Conservation (phyloP, 2,888 invertebrate genomes). For the Gastrophysa polygoni region DNA sequence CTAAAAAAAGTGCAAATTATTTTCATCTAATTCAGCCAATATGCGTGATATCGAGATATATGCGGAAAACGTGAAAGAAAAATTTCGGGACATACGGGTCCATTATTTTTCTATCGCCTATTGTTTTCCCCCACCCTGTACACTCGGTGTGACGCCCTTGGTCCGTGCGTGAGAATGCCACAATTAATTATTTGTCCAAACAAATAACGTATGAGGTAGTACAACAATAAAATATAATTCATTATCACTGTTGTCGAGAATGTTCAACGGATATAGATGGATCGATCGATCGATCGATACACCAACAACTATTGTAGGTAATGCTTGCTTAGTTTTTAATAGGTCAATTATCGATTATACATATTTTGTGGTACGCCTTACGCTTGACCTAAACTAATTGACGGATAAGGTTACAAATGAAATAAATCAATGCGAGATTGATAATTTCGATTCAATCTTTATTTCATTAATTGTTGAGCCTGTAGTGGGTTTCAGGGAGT, state of each 20-base stretch:
- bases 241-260: neutral
- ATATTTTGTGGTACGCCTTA: slow-evolving; percentile 5
- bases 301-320: slow-evolving; percentile 4
- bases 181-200: slow-evolving; percentile 7
- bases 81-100: too few relatives aligned
- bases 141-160: neutral
- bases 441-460: neutral
- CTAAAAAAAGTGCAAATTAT: too few relatives aligned
- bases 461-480: neutral
- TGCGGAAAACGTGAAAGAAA: too few relatives aligned
- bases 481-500: neutral
- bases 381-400: slow-evolving; percentile 15
- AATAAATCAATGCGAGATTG: slow-evolving; percentile 4
- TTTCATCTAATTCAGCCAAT: too few relatives aligned
- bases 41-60: too few relatives aligned
- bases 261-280: slow-evolving; percentile 7
- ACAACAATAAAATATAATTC: slow-evolving; percentile 6
- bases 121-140: too few relatives aligned
- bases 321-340: too few relatives aligned
- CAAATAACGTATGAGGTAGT: neutral
- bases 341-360: slow-evolving; percentile 3
- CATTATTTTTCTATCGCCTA: too few relatives aligned
- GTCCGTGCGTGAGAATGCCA: too few relatives aligned
- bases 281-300: slow-evolving; percentile 10
- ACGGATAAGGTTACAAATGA: slow-evolving; percentile 7